phyloP scores from a whole-genome alignment of 2,113 vertebrate species.

The Pleuronectes platessa region DNA sequence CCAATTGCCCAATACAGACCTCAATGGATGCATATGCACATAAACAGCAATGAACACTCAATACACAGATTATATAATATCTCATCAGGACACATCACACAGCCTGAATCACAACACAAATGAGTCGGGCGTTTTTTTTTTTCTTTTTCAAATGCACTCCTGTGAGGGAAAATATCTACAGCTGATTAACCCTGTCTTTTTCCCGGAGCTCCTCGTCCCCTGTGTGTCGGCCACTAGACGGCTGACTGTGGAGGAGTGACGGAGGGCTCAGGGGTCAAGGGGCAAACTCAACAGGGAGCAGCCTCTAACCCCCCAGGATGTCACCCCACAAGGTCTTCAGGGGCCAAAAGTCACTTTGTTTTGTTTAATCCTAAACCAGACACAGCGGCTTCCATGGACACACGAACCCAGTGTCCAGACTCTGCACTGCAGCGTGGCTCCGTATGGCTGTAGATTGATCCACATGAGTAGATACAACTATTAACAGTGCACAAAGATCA shows the following conservation, averaged over 20 bases:
- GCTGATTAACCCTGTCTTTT: constrained; percentile 18
- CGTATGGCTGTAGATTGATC: background rate
- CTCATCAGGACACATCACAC: constrained; percentile 33
- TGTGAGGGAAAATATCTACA: constrained; percentile 7
- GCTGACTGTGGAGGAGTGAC: constrained; percentile 64
- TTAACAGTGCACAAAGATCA: background rate
- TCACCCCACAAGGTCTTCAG: constrained; percentile 39
- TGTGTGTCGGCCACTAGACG: constrained; percentile 49
- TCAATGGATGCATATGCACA: constrained; percentile 56
- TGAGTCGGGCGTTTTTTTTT: background rate
- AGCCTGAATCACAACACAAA: constrained; percentile 9
- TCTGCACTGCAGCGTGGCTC: background rate
- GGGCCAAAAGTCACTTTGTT: constrained; percentile 67
- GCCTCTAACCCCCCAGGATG: constrained; percentile 55
- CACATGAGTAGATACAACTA: background rate
- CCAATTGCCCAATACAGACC: constrained; percentile 47
- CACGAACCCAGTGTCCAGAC: constrained; percentile 10
- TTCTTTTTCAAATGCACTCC: constrained; percentile 6
- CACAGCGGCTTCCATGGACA: constrained; percentile 48
- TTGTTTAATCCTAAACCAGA: constrained; percentile 71
- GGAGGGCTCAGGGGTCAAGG: constrained; percentile 72
- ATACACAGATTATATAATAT: constrained; percentile 41
- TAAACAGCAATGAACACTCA: constrained; percentile 46
- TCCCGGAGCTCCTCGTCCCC: constrained; percentile 30
- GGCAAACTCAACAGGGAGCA: constrained; percentile 73